Percentiles rank a stretch among this genome's conserved stretches.
These are phyloP conservation scores for Pterois miles DNA, from an alignment of 2,797 vertebrate species.

Conservation along the genomic window DNA sequence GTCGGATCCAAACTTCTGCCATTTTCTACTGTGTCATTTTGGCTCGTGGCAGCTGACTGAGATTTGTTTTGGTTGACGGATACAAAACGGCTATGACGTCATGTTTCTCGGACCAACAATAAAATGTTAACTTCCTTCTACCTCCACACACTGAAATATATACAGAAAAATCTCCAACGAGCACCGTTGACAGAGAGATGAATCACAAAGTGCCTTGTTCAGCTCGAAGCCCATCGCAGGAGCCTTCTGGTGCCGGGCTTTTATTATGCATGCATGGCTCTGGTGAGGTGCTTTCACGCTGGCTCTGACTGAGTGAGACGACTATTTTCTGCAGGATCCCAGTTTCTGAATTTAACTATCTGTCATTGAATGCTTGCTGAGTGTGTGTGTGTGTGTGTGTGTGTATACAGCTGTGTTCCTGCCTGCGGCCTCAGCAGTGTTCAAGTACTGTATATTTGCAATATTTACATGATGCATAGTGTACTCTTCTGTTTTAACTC, in stretches of 20 bases:
- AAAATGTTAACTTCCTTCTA: too few species aligned
- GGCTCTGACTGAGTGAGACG: not conserved
- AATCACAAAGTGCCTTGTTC: slow-evolving; percentile 8
- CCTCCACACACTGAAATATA: too few species aligned
- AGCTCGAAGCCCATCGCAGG: slow-evolving; percentile 5
- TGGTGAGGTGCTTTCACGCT: not conserved
- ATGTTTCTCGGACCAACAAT: too few species aligned
- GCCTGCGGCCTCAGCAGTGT: not conserved
- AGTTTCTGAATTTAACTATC: not conserved
- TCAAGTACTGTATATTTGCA: too few species aligned
- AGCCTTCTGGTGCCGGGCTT: not conserved
- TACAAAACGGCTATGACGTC: too few species aligned
- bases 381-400: not conserved
- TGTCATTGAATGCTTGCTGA: not conserved
- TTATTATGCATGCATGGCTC: not conserved
- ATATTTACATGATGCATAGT: too few species aligned
- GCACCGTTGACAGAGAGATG: not conserved
- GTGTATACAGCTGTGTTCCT: not conserved
- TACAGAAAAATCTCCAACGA: slow-evolving; percentile 15
- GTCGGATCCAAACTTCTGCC: too few species aligned
- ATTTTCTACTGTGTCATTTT: not conserved
- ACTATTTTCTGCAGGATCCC: not conserved
- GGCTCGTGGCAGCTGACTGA: not conserved
- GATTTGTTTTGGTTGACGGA: too few species aligned
- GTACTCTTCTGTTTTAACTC: too few species aligned